A percentile compares a stretch with the other conserved stretches of the same genome.
phyloP scores from a whole-genome alignment of 1,140 invertebrate species.

The Bombus haemorrhoidalis region DNA sequence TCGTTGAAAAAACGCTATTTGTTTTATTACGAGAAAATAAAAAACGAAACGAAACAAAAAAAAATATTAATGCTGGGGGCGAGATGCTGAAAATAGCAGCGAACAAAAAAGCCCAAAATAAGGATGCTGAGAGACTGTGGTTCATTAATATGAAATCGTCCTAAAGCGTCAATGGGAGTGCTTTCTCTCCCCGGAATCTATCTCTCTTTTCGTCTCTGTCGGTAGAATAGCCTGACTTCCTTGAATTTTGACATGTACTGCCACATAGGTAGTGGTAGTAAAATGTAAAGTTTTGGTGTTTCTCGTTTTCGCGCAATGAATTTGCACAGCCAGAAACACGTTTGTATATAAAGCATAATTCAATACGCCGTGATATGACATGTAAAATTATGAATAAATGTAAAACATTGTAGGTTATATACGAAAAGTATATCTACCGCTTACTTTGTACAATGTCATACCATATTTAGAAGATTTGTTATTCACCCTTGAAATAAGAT shows the following conservation, averaged over 20 bases:
- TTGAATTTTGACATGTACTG: constrained; percentile 42
- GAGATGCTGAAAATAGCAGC: background rate
- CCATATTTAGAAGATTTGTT: constrained; percentile 55
- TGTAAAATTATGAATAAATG: constrained; percentile 77
- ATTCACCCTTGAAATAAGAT: constrained; percentile 48
- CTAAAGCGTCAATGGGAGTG: background rate
- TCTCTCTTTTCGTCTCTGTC: constrained; percentile 25
- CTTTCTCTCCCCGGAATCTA: constrained; percentile 4
- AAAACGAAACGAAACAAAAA: background rate
- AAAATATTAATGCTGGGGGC: background rate
- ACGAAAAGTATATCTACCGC: constrained; percentile 48
- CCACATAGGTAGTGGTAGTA: constrained; percentile 23
- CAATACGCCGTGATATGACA: constrained; percentile 64
- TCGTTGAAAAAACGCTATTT: constrained; percentile 26
- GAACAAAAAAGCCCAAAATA: constrained; percentile 2
- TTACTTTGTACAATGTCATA: constrained; percentile 63
- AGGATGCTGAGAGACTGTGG: constrained; percentile 22
- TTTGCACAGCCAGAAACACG: constrained; percentile 46
- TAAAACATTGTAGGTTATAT: constrained; percentile 54
- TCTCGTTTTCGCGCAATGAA: constrained; percentile 35
- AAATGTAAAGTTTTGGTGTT: constrained; percentile 55
- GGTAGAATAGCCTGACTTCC: constrained; percentile 30
- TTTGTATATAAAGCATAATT: constrained; percentile 69
- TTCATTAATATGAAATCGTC: constrained; percentile 13
- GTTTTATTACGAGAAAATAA: constrained; percentile 20